A percentile compares a stretch with the other conserved stretches of the same genome.
phyloP scores from a whole-genome alignment of 37 sponge, comb jelly and placozoan species.

The Agelas oroides region DNA sequence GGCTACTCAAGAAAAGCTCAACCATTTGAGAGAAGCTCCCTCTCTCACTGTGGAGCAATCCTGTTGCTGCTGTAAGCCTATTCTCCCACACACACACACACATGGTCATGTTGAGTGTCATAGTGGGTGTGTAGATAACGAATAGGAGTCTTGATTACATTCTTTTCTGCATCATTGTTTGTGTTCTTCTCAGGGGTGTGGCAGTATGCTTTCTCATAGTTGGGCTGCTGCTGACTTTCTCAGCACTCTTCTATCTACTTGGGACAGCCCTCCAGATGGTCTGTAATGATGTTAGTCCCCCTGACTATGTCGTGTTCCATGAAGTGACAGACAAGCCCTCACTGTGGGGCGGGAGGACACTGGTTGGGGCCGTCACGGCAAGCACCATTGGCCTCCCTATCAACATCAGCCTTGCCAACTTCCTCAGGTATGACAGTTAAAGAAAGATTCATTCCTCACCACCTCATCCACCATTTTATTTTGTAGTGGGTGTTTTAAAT shows the following conservation, averaged over 20 bases:
- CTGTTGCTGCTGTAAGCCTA: slow-evolving; percentile 19
- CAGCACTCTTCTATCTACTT: background rate
- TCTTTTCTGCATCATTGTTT: too few relatives aligned
- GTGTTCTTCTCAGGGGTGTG: slow-evolving; percentile 5
- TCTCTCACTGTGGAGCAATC: slow-evolving; percentile 28
- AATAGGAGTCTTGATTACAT: too few relatives aligned
- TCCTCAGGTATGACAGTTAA: background rate
- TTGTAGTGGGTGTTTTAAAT: too few relatives aligned
- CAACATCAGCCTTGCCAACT: slow-evolving; percentile 17
- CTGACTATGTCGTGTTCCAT: slow-evolving; percentile 10
- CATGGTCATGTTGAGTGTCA: too few relatives aligned
- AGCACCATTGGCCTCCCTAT: background rate
- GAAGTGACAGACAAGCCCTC: background rate
- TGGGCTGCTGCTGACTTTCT: background rate
- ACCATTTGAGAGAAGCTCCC: slow-evolving; percentile 8
- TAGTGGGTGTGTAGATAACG: too few relatives aligned
- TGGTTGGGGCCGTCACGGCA: background rate
- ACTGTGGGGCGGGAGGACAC: slow-evolving; percentile 36
- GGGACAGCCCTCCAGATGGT: slow-evolving; percentile 12
- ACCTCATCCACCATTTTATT: too few relatives aligned
- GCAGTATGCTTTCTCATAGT: background rate
- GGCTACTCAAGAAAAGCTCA: slow-evolving; percentile 14
- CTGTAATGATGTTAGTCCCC: slow-evolving; percentile 23
- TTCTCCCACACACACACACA: too few relatives aligned
- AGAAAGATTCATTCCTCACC: too few relatives aligned